These are phyloP conservation scores for Erebia aethiops DNA, from an alignment of 2,888 invertebrate species.

Conservation along the genomic window DNA sequence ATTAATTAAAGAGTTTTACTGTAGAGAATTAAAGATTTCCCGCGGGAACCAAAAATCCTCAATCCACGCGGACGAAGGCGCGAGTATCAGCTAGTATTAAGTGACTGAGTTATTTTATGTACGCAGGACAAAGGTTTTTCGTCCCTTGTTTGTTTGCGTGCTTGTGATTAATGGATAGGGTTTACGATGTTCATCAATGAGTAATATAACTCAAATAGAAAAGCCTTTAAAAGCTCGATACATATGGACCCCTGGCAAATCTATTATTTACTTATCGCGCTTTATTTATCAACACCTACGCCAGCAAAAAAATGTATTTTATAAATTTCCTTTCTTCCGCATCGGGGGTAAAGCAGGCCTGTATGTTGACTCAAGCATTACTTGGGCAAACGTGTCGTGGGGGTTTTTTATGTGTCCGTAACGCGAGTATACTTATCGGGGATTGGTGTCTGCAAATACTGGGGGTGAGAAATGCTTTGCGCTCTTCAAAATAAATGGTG, in stretches of 20 bases:
- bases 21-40: too few relatives aligned
- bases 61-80: too few relatives aligned
- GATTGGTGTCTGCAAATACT: slow-evolving; percentile 17
- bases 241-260: background rate
- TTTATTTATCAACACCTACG: slow-evolving; percentile 22
- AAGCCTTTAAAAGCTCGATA: background rate
- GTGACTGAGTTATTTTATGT: too few relatives aligned
- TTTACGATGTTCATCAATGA: too few relatives aligned
- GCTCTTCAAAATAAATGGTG: slow-evolving; percentile 2
- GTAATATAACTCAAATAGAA: too few relatives aligned
- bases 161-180: too few relatives aligned
- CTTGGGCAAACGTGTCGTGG: slow-evolving; percentile 16
- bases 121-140: too few relatives aligned
- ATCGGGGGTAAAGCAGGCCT: slow-evolving; percentile 11
- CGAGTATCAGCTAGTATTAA: too few relatives aligned
- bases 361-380: slow-evolving; percentile 21
- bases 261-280: background rate
- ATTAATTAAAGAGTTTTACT: too few relatives aligned
- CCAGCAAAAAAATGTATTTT: background rate
- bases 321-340: slow-evolving; percentile 12
- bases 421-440: slow-evolving; percentile 35
- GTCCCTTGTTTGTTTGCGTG: too few relatives aligned
- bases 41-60: too few relatives aligned
- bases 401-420: slow-evolving; percentile 16
- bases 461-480: slow-evolving; percentile 13